These are phyloP conservation scores for Lycaon pictus DNA, from an alignment of 2,113 vertebrate species.

Conservation along the genomic window DNA sequence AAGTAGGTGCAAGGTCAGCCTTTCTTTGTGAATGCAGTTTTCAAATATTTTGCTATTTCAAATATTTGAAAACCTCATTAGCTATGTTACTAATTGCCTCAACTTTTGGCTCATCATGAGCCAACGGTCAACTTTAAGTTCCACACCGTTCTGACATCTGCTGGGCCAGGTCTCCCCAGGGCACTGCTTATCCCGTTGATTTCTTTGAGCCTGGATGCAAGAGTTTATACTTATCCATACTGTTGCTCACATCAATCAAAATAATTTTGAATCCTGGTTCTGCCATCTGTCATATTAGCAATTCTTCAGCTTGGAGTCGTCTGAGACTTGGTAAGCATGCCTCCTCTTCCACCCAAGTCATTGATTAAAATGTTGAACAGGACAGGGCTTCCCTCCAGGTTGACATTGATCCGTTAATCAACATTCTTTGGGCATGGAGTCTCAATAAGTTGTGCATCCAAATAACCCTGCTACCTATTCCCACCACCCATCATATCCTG, in stretches of 20 bases:
- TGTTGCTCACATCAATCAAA: constrained; percentile 64
- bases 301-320: constrained; percentile 64
- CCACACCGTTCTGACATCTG: not conserved
- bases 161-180: not conserved
- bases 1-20: not conserved
- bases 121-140: not conserved
- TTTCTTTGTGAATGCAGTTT: not conserved
- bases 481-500: not conserved
- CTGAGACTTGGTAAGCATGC: constrained; percentile 38
- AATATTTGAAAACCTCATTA: not conserved
- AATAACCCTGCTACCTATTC: not conserved
- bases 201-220: constrained; percentile 7
- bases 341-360: constrained; percentile 68
- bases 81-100: not conserved
- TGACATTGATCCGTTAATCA: constrained; percentile 65
- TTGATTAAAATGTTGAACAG: constrained; percentile 76
- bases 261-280: constrained; percentile 72
- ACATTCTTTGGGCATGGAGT: constrained; percentile 49
- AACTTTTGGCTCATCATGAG: not conserved
- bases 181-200: not conserved
- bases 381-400: constrained; percentile 63
- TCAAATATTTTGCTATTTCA: not conserved
- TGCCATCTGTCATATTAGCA: constrained; percentile 72
- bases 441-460: constrained; percentile 49
- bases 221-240: constrained; percentile 69